A percentile compares a stretch with the other conserved stretches of the same genome.
Conservation (phyloP, 2,797 vertebrate genomes). For the Falco berigora region DNA sequence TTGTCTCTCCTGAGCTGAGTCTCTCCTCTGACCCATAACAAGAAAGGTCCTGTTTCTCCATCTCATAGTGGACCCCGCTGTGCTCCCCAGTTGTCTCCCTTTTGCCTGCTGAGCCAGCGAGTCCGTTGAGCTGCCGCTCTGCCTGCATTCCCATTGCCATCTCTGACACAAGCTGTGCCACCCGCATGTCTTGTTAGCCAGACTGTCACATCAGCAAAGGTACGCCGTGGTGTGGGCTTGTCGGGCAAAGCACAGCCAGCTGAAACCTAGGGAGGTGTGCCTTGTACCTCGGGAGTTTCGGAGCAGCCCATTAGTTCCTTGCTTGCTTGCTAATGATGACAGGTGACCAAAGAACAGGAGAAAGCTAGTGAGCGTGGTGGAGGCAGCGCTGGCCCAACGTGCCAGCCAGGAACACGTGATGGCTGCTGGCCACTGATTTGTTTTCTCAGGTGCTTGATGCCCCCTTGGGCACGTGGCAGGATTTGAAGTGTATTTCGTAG, state of each 20-base stretch:
- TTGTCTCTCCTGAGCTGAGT: not conserved
- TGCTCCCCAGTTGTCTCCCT: not conserved
- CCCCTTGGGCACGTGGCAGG: not conserved
- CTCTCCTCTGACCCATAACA: not conserved
- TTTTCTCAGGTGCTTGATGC: not conserved
- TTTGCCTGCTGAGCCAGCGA: not conserved
- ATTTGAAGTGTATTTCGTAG: not conserved
- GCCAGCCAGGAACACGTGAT: not conserved
- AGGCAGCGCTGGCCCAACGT: rapidly evolving
- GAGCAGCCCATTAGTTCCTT: rapidly evolving
- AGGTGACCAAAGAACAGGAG: not conserved
- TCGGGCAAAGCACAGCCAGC: rapidly evolving
- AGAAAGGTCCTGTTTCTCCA: not conserved
- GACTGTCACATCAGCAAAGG: not conserved
- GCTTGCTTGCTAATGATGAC: rapidly evolving
- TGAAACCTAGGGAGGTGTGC: not conserved
- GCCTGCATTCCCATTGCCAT: not conserved
- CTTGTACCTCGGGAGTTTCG: not conserved
- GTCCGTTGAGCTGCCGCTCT: rapidly evolving
- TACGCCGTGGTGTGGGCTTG: rapidly evolving
- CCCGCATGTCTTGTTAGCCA: not conserved
- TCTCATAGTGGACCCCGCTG: rapidly evolving
- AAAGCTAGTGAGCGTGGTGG: rapidly evolving
- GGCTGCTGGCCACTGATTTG: rapidly evolving
- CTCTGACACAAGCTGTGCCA: not conserved